Evolutionary conservation across 2,113 vertebrate genomes (phyloP), one percentile per base, ranked within the genome.

Genomic region (Gymnorhina tibicen): DNA sequence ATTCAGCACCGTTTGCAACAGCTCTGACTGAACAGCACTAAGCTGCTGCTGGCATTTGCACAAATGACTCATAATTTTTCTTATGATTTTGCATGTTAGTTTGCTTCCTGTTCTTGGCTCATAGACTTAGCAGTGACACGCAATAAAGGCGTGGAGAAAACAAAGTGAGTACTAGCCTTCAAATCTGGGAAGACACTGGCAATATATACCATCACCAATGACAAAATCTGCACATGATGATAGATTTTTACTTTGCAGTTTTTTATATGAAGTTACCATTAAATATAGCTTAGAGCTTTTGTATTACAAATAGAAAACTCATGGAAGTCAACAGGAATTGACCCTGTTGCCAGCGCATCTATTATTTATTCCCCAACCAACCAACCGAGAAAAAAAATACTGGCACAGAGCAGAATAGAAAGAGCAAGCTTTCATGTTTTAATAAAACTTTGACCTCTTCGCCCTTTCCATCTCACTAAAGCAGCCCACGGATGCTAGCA

Each of bases 1-100:
- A 0, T 44, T 32, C 32, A 32, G 58, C 37, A 49, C 13, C 1
- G 0, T 52, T 24, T 77, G 42, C 42, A 84, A 86, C 56, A 76
- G 53, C 53, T 66, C 76, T 52, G 74, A 63, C 68, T 28, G 18
- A 87, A 67, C 1, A 2, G 42, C 41, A 42, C 20, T 7, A 28
- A 72, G 27, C 37, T 53, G n/a, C 44, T 35, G 21, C 6, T 1
- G 8, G 33, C 35, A 86, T 22, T 44, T 49, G 32, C 0, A 0
- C 14, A 59, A 90, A 53, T 2, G 1, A 85, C 30, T 42, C 27
- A 32, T 50, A 39, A 33, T 20, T 19, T 69, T 49, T 46, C n/a
- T 69, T 70, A 26, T 15, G 16, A 37, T 84, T 84, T 18, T 69
- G 50, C 32, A 30, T 1, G 1, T 16, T n/a, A 12, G 18, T 74